Base-by-base conservation (phyloP, 1,140 invertebrate genomes). In the Ruditapes philippinarum region DNA sequence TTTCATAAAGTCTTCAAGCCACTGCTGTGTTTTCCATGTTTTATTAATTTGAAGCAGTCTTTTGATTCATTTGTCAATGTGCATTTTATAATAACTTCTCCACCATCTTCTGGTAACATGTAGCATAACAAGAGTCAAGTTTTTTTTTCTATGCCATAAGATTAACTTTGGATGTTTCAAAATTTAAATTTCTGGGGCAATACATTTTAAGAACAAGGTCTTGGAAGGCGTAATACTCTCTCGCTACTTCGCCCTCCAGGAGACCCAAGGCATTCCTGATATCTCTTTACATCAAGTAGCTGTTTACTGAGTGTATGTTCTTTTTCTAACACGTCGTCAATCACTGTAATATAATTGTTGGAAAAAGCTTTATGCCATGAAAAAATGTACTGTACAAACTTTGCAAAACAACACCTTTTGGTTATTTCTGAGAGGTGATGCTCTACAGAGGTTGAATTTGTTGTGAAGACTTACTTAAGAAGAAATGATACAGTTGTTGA, bases 241-340 rank as follows among this genome's bases (percentile, higher is more conserved):
- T 85, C 70, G 22, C 40, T 1, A 17, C 12, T 4, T 76, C 83
- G 14, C 91, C 91, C 38, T 90, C 91, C n/a, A 25, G 84, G 79
- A 14, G 36, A 36, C 1, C 87, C 91, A 36, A 92, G 83, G 28
- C 90, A 90, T 57, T 84, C 83, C 25, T 83, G 33, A 68, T 92
- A 92, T 28, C 60, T 31, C 54, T 74, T 73, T 11, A 92, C 90
- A 19, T 60, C 40, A 12, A 92, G 36, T 4, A 3, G 9, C 0
- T 22, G 25, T 36, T 51, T 68, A 51, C 82, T 73, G 17, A 92
- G 25, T 17, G 33, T 82, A 45, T 92, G 91, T 12, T 70, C 25
- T 45, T 80, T 80, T 57, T 42, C 7, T 28, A 90, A 28, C 2
- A 91, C 86, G 14, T 40, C 42, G 12, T 89, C 85, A 40, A 89